phyloP scores from a whole-genome alignment of 1,140 invertebrate species.

The Papilio xuthus region DNA sequence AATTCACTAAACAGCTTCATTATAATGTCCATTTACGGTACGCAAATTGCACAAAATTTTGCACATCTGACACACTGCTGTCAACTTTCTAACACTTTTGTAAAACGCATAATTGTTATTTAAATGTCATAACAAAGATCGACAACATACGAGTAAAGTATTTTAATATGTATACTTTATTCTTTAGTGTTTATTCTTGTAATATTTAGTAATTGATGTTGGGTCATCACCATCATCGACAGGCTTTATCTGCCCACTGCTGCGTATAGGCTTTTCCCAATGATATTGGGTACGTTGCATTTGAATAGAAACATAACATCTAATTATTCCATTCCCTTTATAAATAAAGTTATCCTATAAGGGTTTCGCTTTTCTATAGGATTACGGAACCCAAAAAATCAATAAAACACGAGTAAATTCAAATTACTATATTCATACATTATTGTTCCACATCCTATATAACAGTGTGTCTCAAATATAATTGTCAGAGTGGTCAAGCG shows the following conservation, averaged over 20 bases:
- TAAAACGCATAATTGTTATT: not conserved
- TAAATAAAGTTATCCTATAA: too few relatives aligned
- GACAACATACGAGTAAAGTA: not conserved
- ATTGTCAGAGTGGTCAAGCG: constrained; percentile 8
- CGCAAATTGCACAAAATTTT: constrained; percentile 61
- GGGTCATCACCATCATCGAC: too few relatives aligned
- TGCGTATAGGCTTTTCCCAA: too few relatives aligned
- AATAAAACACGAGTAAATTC: not conserved
- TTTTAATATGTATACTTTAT: not conserved
- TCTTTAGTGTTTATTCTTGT: not conserved
- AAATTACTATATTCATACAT: not conserved
- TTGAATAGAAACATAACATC: too few relatives aligned
- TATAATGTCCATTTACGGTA: constrained; percentile 54
- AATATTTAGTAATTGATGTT: too few relatives aligned
- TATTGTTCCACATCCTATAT: not conserved
- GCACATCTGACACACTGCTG: constrained; percentile 44
- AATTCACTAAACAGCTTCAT: constrained; percentile 62
- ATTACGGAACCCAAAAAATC: too few relatives aligned
- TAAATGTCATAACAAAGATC: not conserved
- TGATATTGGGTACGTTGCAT: too few relatives aligned
- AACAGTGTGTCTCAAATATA: constrained; percentile 24
- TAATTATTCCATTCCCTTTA: too few relatives aligned
- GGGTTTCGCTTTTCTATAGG: too few relatives aligned
- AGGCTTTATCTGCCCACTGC: too few relatives aligned
- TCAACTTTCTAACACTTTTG: not conserved